A percentile compares a stretch with the other conserved stretches of the same genome.
These are phyloP conservation scores for Xenopus borealis DNA, from an alignment of 2,113 vertebrate genomes.

Conservation along the genomic window DNA sequence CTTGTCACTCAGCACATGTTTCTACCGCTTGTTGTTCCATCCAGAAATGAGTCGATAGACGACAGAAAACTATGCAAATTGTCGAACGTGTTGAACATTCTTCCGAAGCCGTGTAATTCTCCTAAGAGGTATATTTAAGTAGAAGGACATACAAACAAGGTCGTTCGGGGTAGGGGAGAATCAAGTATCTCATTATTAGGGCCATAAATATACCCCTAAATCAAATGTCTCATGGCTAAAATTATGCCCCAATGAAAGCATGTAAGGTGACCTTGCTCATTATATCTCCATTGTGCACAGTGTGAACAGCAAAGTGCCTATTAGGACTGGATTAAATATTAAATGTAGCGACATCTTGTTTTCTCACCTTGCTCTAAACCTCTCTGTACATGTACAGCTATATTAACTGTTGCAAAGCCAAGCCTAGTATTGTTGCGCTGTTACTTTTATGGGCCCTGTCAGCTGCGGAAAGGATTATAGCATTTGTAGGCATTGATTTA, in stretches of 20 bases:
- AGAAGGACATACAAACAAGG: constrained; percentile 7
- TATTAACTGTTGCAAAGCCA: constrained; percentile 4
- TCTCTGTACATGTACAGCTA: neutral
- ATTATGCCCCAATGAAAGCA: constrained; percentile 29
- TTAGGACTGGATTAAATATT: neutral
- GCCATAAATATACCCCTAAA: constrained; percentile 4
- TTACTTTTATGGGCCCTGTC: constrained; percentile 13
- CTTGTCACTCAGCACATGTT: constrained; percentile 43
- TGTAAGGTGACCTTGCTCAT: constrained; percentile 32
- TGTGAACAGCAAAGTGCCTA: constrained; percentile 11
- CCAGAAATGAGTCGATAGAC: constrained; percentile 6
- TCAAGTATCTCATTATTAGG: neutral
- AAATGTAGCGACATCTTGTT: neutral
- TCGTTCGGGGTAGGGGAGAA: neutral
- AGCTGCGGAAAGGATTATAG: constrained; percentile 25
- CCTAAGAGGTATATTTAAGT: neutral
- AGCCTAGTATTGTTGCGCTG: neutral
- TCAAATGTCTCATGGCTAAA: constrained; percentile 6
- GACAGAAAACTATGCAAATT: constrained; percentile 3
- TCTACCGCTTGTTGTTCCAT: constrained; percentile 22
- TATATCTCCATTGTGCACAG: neutral
- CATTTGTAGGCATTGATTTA: constrained; percentile 43
- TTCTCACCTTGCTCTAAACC: neutral
- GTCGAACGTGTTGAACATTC: neutral
- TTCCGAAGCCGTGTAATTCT: neutral